phyloP scores from a whole-genome alignment of 2,888 invertebrate species.

The Odontothrips loti region DNA sequence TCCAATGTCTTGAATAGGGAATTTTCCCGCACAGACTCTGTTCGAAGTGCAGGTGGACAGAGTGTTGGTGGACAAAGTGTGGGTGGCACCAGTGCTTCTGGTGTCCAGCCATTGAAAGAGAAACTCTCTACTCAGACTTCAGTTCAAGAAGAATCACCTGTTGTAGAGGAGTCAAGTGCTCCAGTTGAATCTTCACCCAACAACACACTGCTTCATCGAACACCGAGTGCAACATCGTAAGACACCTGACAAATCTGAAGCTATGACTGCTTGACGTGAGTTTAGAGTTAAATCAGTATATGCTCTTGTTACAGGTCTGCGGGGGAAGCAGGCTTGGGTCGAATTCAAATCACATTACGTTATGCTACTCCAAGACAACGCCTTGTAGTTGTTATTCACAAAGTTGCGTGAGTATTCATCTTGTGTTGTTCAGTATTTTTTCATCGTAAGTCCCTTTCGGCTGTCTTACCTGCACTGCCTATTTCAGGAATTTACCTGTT shows the following conservation, averaged over 20 bases:
- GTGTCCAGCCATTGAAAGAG: not conserved
- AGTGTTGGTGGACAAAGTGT: slow-evolving; percentile 11
- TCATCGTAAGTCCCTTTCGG: slow-evolving; percentile 42
- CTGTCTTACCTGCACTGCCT: not conserved
- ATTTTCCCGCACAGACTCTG: slow-evolving; percentile 44
- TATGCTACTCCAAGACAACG: slow-evolving; percentile 81
- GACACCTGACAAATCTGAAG: slow-evolving; percentile 36
- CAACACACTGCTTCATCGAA: slow-evolving; percentile 44
- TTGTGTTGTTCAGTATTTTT: slow-evolving; percentile 39
- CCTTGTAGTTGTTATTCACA: slow-evolving; percentile 79
- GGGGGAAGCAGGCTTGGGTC: slow-evolving; percentile 71
- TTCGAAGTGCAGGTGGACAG: slow-evolving; percentile 40
- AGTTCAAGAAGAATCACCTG: slow-evolving; percentile 37
- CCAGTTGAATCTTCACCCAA: slow-evolving; percentile 43
- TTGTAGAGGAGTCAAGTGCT: slow-evolving; percentile 34
- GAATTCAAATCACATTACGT: slow-evolving; percentile 77
- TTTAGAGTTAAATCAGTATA: not conserved
- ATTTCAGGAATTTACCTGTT: slow-evolving; percentile 69
- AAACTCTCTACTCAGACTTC: slow-evolving; percentile 33
- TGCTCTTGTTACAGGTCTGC: slow-evolving; percentile 51
- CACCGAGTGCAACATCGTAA: slow-evolving; percentile 47
- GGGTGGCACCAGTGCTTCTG: not conserved
- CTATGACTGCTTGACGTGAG: not conserved
- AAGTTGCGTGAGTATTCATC: slow-evolving; percentile 69
- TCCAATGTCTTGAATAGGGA: slow-evolving; percentile 45